Evolutionary conservation across 2,888 invertebrate genomes (phyloP).

Genomic region (Spilarctia lutea): DNA sequence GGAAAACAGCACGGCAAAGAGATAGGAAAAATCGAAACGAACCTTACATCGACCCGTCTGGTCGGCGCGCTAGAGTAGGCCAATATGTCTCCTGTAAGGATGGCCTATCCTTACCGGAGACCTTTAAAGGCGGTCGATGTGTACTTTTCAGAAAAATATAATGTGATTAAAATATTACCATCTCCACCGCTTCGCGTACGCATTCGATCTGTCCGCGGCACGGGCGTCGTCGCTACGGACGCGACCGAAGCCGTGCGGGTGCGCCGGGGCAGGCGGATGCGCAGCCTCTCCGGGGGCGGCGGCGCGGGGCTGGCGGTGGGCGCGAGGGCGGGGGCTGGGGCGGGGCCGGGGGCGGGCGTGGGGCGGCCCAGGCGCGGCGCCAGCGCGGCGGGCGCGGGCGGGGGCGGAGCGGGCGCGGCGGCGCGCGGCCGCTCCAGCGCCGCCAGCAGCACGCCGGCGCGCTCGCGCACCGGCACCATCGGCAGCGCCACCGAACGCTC

Average conservation of each 20-base stretch:
- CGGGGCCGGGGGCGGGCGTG: conserved; percentile 42
- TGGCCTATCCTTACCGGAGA: too few species aligned
- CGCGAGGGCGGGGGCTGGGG: conserved; percentile 37
- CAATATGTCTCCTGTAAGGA: too few species aligned
- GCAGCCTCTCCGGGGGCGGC: conserved; percentile 59
- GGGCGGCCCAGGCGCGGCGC: conserved; percentile 80
- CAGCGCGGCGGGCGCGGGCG: conserved; percentile 78
- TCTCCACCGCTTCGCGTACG: conserved; percentile 70
- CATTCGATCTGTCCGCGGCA: conserved; percentile 51
- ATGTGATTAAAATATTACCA: conserved; percentile 48
- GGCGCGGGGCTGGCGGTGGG: conserved; percentile 46
- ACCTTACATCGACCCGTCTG: too few species aligned
- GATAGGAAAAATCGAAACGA: too few species aligned
- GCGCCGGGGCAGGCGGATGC: conserved; percentile 45
- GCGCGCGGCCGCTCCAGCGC: conserved; percentile 87
- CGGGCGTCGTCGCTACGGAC: conserved; percentile 50
- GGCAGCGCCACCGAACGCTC: conserved; percentile 94
- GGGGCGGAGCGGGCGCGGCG: conserved; percentile 90
- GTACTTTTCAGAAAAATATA: too few species aligned
- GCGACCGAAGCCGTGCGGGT: conserved; percentile 32
- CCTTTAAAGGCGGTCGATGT: too few species aligned
- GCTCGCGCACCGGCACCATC: conserved; percentile 90
- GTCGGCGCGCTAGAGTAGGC: too few species aligned
- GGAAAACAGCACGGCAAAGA: too few species aligned
- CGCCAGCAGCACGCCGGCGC: conserved; percentile 68